Conservation (phyloP, 2,113 vertebrate species). For the Odocoileus virginianus region DNA sequence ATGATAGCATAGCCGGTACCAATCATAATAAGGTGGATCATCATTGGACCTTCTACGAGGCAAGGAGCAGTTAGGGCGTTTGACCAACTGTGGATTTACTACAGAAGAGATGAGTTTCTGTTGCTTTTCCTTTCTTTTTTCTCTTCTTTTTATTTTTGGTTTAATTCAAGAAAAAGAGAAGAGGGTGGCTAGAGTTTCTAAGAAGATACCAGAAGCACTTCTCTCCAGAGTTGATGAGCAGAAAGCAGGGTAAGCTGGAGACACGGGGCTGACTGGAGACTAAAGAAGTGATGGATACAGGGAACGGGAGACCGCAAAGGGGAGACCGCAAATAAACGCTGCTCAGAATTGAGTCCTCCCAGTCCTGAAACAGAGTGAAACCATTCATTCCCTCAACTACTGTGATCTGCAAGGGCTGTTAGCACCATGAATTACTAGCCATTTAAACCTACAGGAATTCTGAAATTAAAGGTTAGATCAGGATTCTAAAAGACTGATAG, state of each 20-base stretch:
- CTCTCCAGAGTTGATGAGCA: background rate
- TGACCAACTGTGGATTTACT: background rate
- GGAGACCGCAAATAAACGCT: accelerated
- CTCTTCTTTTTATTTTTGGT: background rate
- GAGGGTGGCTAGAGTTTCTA: background rate
- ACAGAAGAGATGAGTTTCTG: background rate
- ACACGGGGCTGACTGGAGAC: background rate
- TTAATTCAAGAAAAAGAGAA: background rate
- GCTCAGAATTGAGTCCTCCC: background rate
- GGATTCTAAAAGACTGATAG: background rate
- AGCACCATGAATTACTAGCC: background rate
- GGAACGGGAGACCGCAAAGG: accelerated
- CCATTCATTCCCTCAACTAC: background rate
- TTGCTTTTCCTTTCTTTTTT: background rate
- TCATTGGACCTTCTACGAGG: background rate
- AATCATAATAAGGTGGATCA: background rate
- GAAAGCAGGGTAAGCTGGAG: background rate
- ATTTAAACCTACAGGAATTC: background rate
- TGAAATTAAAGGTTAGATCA: background rate
- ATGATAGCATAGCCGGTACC: accelerated
- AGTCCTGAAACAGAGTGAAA: background rate
- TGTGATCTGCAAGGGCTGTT: background rate
- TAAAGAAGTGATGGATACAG: background rate
- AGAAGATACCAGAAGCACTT: background rate
- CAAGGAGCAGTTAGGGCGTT: accelerated